Base-by-base conservation (phyloP, 2,888 invertebrate species). In the Neoitamus cyanurus region DNA sequence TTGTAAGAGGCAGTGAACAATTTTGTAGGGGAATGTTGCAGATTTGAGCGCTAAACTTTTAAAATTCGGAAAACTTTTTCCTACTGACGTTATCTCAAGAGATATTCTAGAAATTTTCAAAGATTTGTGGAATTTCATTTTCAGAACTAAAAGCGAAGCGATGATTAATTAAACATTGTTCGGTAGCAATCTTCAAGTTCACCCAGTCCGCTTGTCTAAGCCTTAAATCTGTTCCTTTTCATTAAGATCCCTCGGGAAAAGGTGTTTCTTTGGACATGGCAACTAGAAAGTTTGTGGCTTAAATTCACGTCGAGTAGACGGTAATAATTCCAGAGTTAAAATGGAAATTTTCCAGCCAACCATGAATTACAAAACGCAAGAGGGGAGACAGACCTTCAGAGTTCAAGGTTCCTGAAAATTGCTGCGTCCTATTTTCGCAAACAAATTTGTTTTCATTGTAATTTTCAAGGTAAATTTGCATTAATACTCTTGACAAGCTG, bases 401-500 rank as follows among this genome's bases (percentile, higher is more conserved):
- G 58, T 58, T 58, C 58, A 58, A 58, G 58, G 58, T 58, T 58
- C 58, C 58, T 58, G 58, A 25, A 58, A 58, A 58, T 58, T 58
- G 58, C 58, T 20, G 58, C 58, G 58, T 58, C 58, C 58, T 58
- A 58, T 58, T 58, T 58, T 58, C 58, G 11, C 58, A 58, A 58
- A 58, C 58, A 58, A 58, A 58, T 58, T 58, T 58, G 58, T 58
- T 58, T 25, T 58, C 58, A 58, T 58, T 58, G 58, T 58, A 58
- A 58, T 58, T 58, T 58, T 58, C 58, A 58, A 58, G 58, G 58
- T 58, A 58, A 58, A 58, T 58, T 58, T 58, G 58, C 58, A 58
- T 58, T 58, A 58, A 58, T 20, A 58, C 58, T 58, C 58, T 58
- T 58, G 58, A 58, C 58, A 58, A 58, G 20, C 58, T 58, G 58